Evolutionary conservation across 1,140 invertebrate species (phyloP).

Genomic region (Drosophila ambigua): DNA sequence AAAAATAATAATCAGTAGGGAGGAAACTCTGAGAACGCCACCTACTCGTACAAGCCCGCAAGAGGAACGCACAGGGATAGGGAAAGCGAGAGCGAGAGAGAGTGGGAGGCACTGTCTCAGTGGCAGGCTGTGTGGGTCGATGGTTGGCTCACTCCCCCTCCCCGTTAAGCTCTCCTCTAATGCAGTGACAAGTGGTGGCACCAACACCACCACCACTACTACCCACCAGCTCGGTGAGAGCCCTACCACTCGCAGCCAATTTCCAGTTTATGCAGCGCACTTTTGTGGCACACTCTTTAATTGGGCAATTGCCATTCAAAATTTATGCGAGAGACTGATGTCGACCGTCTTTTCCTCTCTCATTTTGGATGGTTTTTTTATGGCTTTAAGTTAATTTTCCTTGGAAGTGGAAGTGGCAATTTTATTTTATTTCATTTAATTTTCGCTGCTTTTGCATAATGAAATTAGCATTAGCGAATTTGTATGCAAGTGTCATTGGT

Average conservation of each 20-base stretch:
- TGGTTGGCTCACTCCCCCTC: slow-evolving; percentile 2
- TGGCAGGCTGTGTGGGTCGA: slow-evolving; percentile 6
- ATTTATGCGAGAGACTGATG: slow-evolving; percentile 48
- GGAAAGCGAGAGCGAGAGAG: too few relatives aligned
- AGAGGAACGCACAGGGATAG: too few relatives aligned
- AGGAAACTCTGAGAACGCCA: too few relatives aligned
- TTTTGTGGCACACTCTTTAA: slow-evolving; percentile 72
- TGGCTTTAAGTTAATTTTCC: slow-evolving; percentile 43
- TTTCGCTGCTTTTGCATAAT: slow-evolving; percentile 48
- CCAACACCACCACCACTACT: slow-evolving; percentile 32
- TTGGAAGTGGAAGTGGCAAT: slow-evolving; percentile 39
- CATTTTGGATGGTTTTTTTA: not conserved
- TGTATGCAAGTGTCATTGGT: slow-evolving; percentile 63
- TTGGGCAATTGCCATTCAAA: slow-evolving; percentile 74
- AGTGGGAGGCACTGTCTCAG: too few relatives aligned
- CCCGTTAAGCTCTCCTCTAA: slow-evolving; percentile 60
- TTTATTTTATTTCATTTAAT: slow-evolving; percentile 46
- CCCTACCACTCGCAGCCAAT: slow-evolving; percentile 27
- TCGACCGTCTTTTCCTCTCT: slow-evolving; percentile 7
- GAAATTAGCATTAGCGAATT: slow-evolving; percentile 78
- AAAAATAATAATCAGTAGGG: slow-evolving; percentile 76
- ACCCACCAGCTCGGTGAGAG: slow-evolving; percentile 10
- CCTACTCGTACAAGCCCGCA: too few relatives aligned
- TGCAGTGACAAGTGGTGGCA: slow-evolving; percentile 58
- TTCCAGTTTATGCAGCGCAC: slow-evolving; percentile 69